Percentiles rank a stretch among this genome's conserved stretches.
Conservation (phyloP, 2,797 vertebrate genomes). For the Phoebastria nigripes region DNA sequence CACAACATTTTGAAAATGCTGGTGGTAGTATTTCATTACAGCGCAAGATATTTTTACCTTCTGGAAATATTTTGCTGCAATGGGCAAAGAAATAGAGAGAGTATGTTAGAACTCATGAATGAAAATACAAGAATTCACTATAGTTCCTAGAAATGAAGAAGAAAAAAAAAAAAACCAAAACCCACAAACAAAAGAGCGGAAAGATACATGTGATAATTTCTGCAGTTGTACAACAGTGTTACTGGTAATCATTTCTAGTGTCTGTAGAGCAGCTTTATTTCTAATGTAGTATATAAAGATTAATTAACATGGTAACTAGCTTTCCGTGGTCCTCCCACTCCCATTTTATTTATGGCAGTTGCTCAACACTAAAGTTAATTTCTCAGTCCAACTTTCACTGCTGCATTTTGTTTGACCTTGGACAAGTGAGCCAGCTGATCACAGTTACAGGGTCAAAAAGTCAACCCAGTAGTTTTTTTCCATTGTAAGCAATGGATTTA, state of each 20-base stretch:
- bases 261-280: not conserved
- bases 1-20: not conserved
- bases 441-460: slow-evolving; percentile 41
- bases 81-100: not conserved
- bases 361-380: not conserved
- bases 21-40: not conserved
- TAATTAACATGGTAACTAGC: not conserved
- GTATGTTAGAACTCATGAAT: not conserved
- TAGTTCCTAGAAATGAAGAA: not conserved
- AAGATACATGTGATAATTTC: not conserved
- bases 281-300: not conserved
- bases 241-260: not conserved
- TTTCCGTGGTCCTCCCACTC: not conserved
- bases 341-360: not conserved
- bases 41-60: not conserved
- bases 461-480: slow-evolving; percentile 27
- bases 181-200: not conserved
- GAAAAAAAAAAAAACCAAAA: not conserved
- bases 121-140: not conserved
- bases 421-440: slow-evolving; percentile 36
- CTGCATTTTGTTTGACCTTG: slow-evolving; percentile 46
- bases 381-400: not conserved
- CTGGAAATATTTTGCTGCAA: not conserved
- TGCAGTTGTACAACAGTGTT: not conserved
- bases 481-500: slow-evolving; percentile 37